phyloP scores from a whole-genome alignment of 1,140 invertebrate genomes.

The Chymomyza costata region DNA sequence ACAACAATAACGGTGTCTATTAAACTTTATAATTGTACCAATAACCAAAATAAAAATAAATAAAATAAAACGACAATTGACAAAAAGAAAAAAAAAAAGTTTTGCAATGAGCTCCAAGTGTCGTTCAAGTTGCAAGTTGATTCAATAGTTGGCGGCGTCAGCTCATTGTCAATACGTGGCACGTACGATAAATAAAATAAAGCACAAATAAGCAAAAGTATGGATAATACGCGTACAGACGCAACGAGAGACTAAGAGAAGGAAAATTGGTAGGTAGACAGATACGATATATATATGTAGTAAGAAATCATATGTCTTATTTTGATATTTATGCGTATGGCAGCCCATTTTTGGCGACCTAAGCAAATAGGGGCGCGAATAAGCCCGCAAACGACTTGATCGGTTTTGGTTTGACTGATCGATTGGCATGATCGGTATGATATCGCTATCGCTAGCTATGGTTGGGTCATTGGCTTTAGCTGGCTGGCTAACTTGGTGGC shows the following conservation, averaged over 20 bases:
- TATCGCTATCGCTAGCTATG: constrained; percentile 25
- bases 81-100: constrained; percentile 27
- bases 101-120: constrained; percentile 43
- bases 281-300: constrained; percentile 44
- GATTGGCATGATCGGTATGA: constrained; percentile 29
- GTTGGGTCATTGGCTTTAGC: constrained; percentile 64
- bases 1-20: constrained; percentile 67
- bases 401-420: no score
- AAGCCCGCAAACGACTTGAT: no score
- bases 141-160: background rate
- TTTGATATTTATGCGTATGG: constrained; percentile 69
- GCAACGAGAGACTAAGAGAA: background rate
- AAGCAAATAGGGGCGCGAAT: constrained; percentile 57
- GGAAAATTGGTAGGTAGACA: constrained; percentile 7
- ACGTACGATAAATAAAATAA: constrained; percentile 67
- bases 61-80: constrained; percentile 43
- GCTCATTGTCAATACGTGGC: constrained; percentile 45
- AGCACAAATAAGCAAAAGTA: constrained; percentile 48
- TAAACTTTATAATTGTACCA: constrained; percentile 72
- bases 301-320: constrained; percentile 70
- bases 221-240: background rate
- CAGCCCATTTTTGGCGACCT: constrained; percentile 70
- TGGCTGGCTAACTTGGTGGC: constrained; percentile 27
- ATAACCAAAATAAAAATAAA: constrained; percentile 45
- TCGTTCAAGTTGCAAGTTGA: constrained; percentile 17